Conservation (phyloP, 2,888 invertebrate genomes). For the Stegana nigrithorax region DNA sequence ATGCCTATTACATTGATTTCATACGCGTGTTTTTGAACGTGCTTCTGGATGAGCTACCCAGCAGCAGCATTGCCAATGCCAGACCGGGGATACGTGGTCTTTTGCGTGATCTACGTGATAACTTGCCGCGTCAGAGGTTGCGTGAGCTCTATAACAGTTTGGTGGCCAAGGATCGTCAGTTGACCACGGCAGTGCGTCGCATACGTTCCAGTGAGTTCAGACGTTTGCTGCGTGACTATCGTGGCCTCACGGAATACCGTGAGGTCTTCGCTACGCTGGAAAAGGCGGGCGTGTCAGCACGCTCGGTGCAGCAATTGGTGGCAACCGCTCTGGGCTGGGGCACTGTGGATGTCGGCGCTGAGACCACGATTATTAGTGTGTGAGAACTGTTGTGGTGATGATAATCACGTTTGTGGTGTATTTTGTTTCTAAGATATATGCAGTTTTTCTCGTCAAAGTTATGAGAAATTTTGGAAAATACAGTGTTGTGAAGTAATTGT, state of each 20-base stretch:
- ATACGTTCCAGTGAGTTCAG: constrained; percentile 50
- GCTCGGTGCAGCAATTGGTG: constrained; percentile 40
- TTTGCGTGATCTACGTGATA: constrained; percentile 43
- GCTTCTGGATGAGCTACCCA: background rate
- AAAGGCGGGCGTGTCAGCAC: constrained; percentile 43
- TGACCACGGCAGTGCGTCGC: constrained; percentile 41
- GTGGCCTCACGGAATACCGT: constrained; percentile 36
- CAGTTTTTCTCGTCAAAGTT: no score
- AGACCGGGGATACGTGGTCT: constrained; percentile 51
- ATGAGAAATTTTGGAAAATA: background rate
- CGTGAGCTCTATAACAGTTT: constrained; percentile 40
- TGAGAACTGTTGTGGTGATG: constrained; percentile 9
- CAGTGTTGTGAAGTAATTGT: no score
- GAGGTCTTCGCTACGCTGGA: constrained; percentile 33
- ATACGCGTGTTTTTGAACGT: constrained; percentile 33
- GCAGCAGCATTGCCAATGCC: constrained; percentile 31
- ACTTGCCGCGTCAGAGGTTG: constrained; percentile 42
- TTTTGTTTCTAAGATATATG: background rate
- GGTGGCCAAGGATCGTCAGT: constrained; percentile 38
- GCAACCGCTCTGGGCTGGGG: constrained; percentile 46
- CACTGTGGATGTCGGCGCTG: constrained; percentile 35
- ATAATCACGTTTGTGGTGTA: background rate
- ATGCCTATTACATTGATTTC: constrained; percentile 35
- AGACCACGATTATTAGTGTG: constrained; percentile 31
- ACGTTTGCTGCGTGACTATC: constrained; percentile 35